phyloP scores from a whole-genome alignment of 2,888 invertebrate species.

The Caenorhabditis angaria region DNA sequence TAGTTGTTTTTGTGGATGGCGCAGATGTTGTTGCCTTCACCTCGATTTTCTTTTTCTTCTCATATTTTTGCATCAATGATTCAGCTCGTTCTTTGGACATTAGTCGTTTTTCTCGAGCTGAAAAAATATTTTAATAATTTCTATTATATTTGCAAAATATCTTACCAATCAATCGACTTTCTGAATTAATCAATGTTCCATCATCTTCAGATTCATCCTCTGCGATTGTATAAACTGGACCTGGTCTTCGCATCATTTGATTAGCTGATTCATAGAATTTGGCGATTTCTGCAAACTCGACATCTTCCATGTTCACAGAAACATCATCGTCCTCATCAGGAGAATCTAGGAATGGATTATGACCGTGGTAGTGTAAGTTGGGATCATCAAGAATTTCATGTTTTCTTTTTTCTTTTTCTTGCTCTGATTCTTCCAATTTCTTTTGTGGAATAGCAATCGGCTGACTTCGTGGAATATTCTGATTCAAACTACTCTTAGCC shows the following conservation, averaged over 20 bases:
- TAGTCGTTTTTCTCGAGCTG: slow-evolving; percentile 50
- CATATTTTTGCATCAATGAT: slow-evolving; percentile 30
- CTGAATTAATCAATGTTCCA: slow-evolving; percentile 52
- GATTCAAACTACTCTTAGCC: slow-evolving; percentile 47
- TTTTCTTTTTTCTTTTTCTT: slow-evolving; percentile 24
- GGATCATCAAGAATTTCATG: slow-evolving; percentile 27
- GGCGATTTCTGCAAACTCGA: slow-evolving; percentile 43
- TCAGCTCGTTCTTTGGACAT: slow-evolving; percentile 37
- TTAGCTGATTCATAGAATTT: slow-evolving; percentile 40
- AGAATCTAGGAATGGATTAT: slow-evolving; percentile 66
- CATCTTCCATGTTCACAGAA: slow-evolving; percentile 61
- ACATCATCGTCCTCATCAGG: slow-evolving; percentile 65
- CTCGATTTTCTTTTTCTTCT: slow-evolving; percentile 24
- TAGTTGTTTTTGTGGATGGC: slow-evolving; percentile 15
- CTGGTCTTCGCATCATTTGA: slow-evolving; percentile 61
- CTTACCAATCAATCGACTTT: slow-evolving; percentile 54
- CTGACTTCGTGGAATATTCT: slow-evolving; percentile 19
- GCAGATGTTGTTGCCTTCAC: slow-evolving; percentile 9
- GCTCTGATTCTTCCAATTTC: slow-evolving; percentile 25
- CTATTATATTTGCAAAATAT: neutral
- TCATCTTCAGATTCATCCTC: slow-evolving; percentile 70
- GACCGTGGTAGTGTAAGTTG: slow-evolving; percentile 29
- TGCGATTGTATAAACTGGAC: slow-evolving; percentile 72
- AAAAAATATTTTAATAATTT: slow-evolving; percentile 10
- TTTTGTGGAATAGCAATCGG: slow-evolving; percentile 34